A percentile compares a stretch with the other conserved stretches of the same genome.
Conservation (phyloP, 2,797 vertebrate genomes). For the Propithecus perrieri region DNA sequence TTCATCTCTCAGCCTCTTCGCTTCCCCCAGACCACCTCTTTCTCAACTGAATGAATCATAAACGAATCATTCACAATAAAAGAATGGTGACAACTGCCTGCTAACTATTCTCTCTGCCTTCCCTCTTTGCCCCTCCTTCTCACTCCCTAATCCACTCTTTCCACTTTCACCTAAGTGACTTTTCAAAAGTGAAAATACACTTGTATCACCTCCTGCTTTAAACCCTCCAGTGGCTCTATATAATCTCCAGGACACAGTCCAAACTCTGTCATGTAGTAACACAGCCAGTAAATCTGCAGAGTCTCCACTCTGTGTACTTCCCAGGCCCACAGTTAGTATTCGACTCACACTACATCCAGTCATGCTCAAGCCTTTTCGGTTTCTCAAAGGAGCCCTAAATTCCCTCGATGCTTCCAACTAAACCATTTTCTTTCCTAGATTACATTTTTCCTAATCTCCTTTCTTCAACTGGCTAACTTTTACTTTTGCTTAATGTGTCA, state of each 20-base stretch:
- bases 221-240: not conserved
- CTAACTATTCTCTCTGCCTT: not conserved
- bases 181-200: not conserved
- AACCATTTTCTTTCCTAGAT: not conserved
- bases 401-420: not conserved
- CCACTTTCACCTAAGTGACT: not conserved
- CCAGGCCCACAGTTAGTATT: not conserved
- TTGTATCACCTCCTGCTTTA: not conserved
- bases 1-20: not conserved
- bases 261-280: not conserved
- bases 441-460: not conserved
- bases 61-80: not conserved
- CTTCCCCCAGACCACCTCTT: not conserved
- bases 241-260: not conserved
- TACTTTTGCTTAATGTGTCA: not conserved
- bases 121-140: not conserved
- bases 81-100: not conserved
- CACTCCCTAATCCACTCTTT: not conserved
- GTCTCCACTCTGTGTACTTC: not conserved
- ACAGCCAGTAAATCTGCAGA: not conserved
- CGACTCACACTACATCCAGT: not conserved
- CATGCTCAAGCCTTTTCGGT: not conserved
- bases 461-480: not conserved
- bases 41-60: not conserved
- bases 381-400: not conserved